Evolutionary conservation across 2,888 invertebrate species (phyloP).

Genomic region (Venustoraphidia nigricollis): DNA sequence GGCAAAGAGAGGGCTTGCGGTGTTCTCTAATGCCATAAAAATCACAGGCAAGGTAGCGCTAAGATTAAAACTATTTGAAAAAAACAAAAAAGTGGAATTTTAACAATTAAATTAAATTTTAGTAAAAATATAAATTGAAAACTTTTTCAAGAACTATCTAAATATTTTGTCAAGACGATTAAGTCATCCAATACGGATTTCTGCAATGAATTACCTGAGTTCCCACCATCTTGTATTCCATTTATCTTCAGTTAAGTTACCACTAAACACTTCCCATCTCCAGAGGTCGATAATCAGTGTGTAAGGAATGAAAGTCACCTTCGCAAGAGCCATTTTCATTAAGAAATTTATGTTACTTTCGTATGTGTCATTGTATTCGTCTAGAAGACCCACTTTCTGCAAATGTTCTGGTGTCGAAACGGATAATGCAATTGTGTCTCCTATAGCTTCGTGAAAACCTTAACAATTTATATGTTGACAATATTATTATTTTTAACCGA

Average conservation of each 20-base stretch:
- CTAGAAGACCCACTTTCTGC: conserved; percentile 26
- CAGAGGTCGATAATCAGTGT: conserved; percentile 38
- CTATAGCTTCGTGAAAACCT: conserved; percentile 50
- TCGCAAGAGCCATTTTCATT: conserved; percentile 29
- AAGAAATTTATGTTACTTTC: conserved; percentile 29
- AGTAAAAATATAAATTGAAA: too few relatives aligned
- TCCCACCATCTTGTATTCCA: conserved; percentile 32
- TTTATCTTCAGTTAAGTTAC: conserved; percentile 24
- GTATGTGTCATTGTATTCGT: conserved; percentile 23
- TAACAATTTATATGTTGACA: neutral
- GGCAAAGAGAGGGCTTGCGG: too few relatives aligned
- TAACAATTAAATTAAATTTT: too few relatives aligned
- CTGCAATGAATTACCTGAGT: conserved; percentile 13
- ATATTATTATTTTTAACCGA: too few relatives aligned
- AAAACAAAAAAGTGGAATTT: too few relatives aligned
- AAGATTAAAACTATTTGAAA: too few relatives aligned
- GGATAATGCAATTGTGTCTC: conserved; percentile 43
- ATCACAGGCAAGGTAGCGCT: too few relatives aligned
- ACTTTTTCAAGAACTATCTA: too few relatives aligned
- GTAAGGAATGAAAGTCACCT: conserved; percentile 39
- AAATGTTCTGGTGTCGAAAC: conserved; percentile 36
- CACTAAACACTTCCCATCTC: conserved; percentile 40
- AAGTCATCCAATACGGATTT: too few relatives aligned
- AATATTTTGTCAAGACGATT: too few relatives aligned
- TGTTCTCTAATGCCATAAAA: too few relatives aligned